These are phyloP conservation scores for Xanthia icteritia DNA, from an alignment of 2,888 invertebrate species.

Conservation along the genomic window DNA sequence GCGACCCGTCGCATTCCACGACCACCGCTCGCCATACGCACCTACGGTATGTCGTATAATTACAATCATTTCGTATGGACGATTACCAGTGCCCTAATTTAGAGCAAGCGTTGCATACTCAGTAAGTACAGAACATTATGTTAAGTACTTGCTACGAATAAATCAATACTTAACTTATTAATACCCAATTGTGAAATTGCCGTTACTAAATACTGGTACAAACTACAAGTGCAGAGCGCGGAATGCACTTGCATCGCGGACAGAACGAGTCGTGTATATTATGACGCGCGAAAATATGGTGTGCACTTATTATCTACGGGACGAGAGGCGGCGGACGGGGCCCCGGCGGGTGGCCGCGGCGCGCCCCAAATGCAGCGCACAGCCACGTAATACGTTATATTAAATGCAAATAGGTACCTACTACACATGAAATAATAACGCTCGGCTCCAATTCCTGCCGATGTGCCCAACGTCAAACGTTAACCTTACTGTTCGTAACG, in stretches of 20 bases:
- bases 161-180: slow-evolving; percentile 40
- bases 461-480: slow-evolving; percentile 13
- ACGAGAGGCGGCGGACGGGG: slow-evolving; percentile 78
- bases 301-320: slow-evolving; percentile 87
- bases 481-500: slow-evolving; percentile 24
- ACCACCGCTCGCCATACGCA: slow-evolving; percentile 58
- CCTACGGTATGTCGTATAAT: slow-evolving; percentile 58
- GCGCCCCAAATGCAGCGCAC: slow-evolving; percentile 79
- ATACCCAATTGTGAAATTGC: slow-evolving; percentile 54
- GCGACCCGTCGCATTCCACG: slow-evolving; percentile 74
- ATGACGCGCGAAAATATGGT: slow-evolving; percentile 81
- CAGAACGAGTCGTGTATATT: slow-evolving; percentile 72
- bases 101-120: slow-evolving; percentile 29
- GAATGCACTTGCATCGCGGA: slow-evolving; percentile 76
- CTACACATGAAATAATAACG: slow-evolving; percentile 46
- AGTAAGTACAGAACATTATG: slow-evolving; percentile 5
- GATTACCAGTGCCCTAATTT: slow-evolving; percentile 50
- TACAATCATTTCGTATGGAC: slow-evolving; percentile 59
- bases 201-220: slow-evolving; percentile 62
- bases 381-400: slow-evolving; percentile 64
- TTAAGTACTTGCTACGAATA: slow-evolving; percentile 31
- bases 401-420: slow-evolving; percentile 73
- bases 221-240: slow-evolving; percentile 66
- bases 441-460: slow-evolving; percentile 27
- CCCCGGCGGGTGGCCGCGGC: slow-evolving; percentile 83